Base-by-base conservation (phyloP, 2,113 vertebrate genomes). In the Heterocephalus glaber region DNA sequence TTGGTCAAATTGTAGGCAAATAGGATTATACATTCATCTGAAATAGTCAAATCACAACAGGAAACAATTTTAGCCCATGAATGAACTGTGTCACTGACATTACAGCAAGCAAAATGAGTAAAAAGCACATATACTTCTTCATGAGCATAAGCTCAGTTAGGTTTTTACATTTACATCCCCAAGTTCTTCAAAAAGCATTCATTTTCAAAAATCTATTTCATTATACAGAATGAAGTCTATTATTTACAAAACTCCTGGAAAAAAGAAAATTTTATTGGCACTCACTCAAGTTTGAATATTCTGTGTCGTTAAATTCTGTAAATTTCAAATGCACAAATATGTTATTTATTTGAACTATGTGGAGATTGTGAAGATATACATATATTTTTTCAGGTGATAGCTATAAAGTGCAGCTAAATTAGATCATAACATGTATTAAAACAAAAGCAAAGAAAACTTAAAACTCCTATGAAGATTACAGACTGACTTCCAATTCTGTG, bases 161-260 rank as follows among this genome's bases (percentile, higher is more conserved):
- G 16, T 20, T 41, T 12, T n/a, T 77, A 16, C 19, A 63, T 9
- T 44, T 89, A 5, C 17, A 22, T 54, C 60, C 12, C 30, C 13
- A 81, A 68, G 7, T 28, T 44, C 60, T 88, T 54, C 56, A 85
- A 86, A 7, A 30, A 74, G 41, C 24, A 26, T 9, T 66, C 76
- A 68, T 84, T 95, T 26, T 84, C 14, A 66, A 16, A 77, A 92
- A 60, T 76, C n/a, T 63, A 28, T 17, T 74, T 94, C 60, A 63
- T n/a, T 77, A 24, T 41, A 2, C 28, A 74, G 4, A 28, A 35
- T 44, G 47, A 26, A 92, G 19, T 38, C 7, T n/a, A 30, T 63
- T 86, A 86, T 65, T 95, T 86, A 93, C 9, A 94, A 89, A 96
- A 91, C 35, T 65, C 8, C 19, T n/a, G 17, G 14, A 41, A 74